Percentiles rank a stretch among this genome's conserved stretches.
These are phyloP conservation scores for Recurvirostra avosetta DNA, from an alignment of 2,113 vertebrate species.

Conservation along the genomic window DNA sequence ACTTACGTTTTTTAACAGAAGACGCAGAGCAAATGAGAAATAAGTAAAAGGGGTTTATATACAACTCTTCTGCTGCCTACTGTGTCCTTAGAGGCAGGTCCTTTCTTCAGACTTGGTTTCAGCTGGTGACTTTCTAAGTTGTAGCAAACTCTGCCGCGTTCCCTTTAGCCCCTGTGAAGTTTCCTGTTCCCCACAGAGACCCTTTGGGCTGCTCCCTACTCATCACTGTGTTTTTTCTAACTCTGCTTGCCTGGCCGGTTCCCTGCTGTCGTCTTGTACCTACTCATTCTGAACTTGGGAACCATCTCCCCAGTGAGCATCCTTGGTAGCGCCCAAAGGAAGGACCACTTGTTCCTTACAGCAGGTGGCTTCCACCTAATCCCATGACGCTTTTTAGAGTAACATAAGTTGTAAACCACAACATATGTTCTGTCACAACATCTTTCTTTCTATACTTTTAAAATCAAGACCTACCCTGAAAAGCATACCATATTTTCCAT, in stretches of 20 bases:
- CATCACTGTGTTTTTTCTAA: background rate
- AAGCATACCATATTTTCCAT: fast-evolving
- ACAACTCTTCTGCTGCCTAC: background rate
- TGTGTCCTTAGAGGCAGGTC: background rate
- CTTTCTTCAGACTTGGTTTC: background rate
- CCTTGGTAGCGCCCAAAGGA: background rate
- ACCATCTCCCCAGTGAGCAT: background rate
- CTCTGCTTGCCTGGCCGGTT: fast-evolving
- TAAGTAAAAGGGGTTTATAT: background rate
- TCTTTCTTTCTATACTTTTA: background rate
- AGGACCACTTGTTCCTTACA: background rate
- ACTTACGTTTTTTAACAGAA: background rate
- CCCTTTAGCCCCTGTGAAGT: background rate
- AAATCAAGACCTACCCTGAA: background rate
- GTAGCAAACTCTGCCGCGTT: background rate
- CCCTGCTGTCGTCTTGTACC: background rate
- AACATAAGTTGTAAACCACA: background rate
- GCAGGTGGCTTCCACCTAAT: background rate
- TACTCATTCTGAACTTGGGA: background rate
- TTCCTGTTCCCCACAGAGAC: background rate
- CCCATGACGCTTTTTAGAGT: background rate
- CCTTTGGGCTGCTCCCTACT: background rate
- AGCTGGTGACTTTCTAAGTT: background rate
- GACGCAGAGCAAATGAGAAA: background rate
- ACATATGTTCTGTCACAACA: background rate